Evolutionary conservation across 2,888 invertebrate genomes (phyloP), one percentile per base, ranked within the genome.

Genomic region (Endomychus coccineus): DNA sequence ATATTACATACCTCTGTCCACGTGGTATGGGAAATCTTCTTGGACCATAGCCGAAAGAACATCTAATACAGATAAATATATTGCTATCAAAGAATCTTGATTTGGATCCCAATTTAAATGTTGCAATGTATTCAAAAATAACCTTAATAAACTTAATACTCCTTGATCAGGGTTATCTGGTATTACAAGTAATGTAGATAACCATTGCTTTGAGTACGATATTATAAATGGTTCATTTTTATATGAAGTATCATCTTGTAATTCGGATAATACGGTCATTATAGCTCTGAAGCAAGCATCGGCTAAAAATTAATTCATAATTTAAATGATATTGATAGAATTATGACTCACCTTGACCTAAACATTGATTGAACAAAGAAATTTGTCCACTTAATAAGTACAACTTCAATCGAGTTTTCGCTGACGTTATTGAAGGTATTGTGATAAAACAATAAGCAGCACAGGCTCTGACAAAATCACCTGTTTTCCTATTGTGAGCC

Each of bases 381-480:
- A 89, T 84, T 68, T 91, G 89, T 11, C 90, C 92, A 9, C 87
- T 83, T 4, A 88, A 70, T 38, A 94, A 71, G 70, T 92, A 92
- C 29, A 96, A 74, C 51, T 87, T 83, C 52, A 92, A 75, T 57
- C 85, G 77, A 14, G 78, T 73, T 41, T 83, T 77, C n/a, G 82
- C 74, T 40, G 84, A 83, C 51, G 75, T 78, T 59, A 97, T 77
- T 9, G 95, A 95, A n/a, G 97, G 97, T 61, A 94, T 87, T 5
- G 96, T 96, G 43, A 97, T 94, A 66, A 84, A 96, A 64, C 86
- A 84, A 68, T 89, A 97, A 0, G 97, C 96, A 27, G 89, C 83
- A 69, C 96, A 96, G 2, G 96, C 95, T 56, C 89, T 80, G 16
- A 88, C 85, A 70, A 94, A 86, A 51, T 88, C 82, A 9, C 81